Evolutionary conservation across 2,113 vertebrate genomes (phyloP), one percentile per base, ranked within the genome.

Genomic region (Oncorhynchus tshawytscha): DNA sequence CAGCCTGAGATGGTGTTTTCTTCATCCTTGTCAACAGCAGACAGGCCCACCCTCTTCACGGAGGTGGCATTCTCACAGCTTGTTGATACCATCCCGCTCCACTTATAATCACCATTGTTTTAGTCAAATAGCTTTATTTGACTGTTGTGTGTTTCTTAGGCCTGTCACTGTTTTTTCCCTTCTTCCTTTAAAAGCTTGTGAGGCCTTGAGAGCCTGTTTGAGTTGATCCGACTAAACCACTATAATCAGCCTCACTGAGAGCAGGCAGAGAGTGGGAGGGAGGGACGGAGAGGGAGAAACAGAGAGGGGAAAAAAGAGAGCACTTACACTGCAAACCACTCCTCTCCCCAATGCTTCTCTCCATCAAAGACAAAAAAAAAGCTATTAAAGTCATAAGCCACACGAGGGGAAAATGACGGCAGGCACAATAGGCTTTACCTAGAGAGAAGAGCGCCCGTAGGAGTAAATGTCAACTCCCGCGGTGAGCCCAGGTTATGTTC

Each of bases 381-480:
- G 80, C 34, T 81, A 80, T 73, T 82, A 81, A 81, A 75, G 78
- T 78, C 68, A 73, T 78, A 73, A 73, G 69, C 69, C 60, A 79
- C 29, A 72, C 18, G n/a, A 67, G 68, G 5, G 13, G 39, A 70
- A 72, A 45, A 71, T 57, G 71, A 71, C 20, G 70, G 74, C 45
- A 29, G 73, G 77, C 67, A 72, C 71, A 72, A 72, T 72, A 72
- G 75, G 67, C 60, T 74, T 74, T 71, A 71, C 73, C 77, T 49
- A 74, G 48, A 71, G 75, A 39, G 87, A 9, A 11, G 39, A 11
- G 9, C 9, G 9, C 39, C 8, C 39, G 9, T 45, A 45, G 39
- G 39, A 84, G 78, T 76, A 80, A 84, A 78, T 82, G 78, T 83
- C 82, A 86, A 79, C 76, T 86, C 84, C 82, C 79, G 73, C 54